Evolutionary conservation across 2,888 invertebrate species (phyloP).

Genomic region (Harmothoe impar): DNA sequence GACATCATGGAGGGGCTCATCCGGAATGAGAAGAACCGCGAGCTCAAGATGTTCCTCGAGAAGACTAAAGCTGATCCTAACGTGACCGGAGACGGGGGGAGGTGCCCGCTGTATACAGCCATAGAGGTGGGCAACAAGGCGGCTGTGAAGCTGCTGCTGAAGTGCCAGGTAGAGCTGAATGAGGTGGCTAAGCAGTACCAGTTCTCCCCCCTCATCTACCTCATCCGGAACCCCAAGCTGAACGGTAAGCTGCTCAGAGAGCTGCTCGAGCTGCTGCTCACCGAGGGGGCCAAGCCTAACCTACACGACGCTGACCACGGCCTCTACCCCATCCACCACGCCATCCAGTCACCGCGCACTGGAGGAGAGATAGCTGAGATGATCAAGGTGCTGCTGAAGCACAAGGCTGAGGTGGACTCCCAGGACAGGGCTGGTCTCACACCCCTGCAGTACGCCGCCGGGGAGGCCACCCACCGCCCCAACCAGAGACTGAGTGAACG

Average conservation of each 20-base stretch:
- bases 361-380: background rate
- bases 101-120: slow-evolving; percentile 36
- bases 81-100: background rate
- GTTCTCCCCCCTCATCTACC: slow-evolving; percentile 7
- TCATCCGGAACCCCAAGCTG: slow-evolving; percentile 12
- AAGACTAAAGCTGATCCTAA: slow-evolving; percentile 37
- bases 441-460: slow-evolving; percentile 23
- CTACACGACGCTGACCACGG: background rate
- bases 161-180: background rate
- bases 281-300: background rate
- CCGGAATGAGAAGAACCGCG: background rate
- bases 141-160: background rate
- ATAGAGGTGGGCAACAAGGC: background rate
- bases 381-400: background rate
- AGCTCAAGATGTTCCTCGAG: slow-evolving; percentile 21
- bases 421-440: background rate
- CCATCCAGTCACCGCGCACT: background rate
- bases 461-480: slow-evolving; percentile 44
- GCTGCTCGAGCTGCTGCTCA: background rate
- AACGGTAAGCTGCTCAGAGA: background rate
- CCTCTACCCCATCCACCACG: slow-evolving; percentile 43
- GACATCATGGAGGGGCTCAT: slow-evolving; percentile 23
- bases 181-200: background rate
- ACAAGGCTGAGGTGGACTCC: background rate
- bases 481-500: background rate